A percentile compares a stretch with the other conserved stretches of the same genome.
phyloP scores from a whole-genome alignment of 2,888 invertebrate genomes.

The Eristalis tenax region DNA sequence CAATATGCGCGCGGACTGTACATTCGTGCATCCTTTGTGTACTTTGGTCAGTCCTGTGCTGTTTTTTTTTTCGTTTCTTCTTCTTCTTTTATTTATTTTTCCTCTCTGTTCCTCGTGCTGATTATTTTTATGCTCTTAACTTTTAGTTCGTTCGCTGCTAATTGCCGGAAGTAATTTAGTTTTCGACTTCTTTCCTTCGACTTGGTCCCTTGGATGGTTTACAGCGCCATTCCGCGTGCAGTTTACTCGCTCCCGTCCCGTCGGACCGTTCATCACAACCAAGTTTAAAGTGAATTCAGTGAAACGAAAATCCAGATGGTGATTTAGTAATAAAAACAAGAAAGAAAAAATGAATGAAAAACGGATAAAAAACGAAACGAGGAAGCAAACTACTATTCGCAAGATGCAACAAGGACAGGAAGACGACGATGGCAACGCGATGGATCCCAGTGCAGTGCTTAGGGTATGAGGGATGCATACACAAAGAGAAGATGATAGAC shows the following conservation, averaged over 20 bases:
- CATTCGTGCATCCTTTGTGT: slow-evolving; percentile 14
- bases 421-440: slow-evolving; percentile 25
- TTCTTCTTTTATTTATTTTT: background rate
- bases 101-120: slow-evolving; percentile 9
- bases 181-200: slow-evolving; percentile 45
- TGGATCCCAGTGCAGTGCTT: slow-evolving; percentile 26
- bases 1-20: background rate
- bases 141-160: slow-evolving; percentile 60
- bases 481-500: background rate
- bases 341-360: background rate
- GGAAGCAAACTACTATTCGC: slow-evolving; percentile 12
- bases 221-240: background rate
- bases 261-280: slow-evolving; percentile 4
- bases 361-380: background rate
- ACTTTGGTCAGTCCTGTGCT: background rate
- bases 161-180: slow-evolving; percentile 70
- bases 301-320: slow-evolving; percentile 50
- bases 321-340: slow-evolving; percentile 19
- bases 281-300: slow-evolving; percentile 36
- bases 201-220: slow-evolving; percentile 8
- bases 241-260: background rate
- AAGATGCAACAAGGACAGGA: slow-evolving; percentile 5
- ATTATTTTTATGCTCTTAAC: slow-evolving; percentile 68
- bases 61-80: too few relatives aligned
- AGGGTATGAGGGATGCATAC: background rate